Evolutionary conservation across 2,113 vertebrate genomes (phyloP).

Genomic region (Syngnathus typhle): DNA sequence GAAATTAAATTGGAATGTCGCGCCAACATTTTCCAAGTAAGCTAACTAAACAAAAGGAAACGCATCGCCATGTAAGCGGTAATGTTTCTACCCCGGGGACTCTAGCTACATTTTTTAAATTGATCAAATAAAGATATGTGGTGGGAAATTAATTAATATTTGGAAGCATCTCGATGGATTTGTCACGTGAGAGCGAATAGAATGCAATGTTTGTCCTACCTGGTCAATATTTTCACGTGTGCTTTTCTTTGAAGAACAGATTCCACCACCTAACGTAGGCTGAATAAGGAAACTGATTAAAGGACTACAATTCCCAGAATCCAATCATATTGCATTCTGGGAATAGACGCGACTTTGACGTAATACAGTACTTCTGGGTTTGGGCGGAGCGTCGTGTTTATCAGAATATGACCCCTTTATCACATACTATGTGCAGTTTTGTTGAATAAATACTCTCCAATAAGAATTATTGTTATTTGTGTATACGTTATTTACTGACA

Average conservation of each 20-base stretch:
- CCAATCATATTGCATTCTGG: constrained; percentile 17
- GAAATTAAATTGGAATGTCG: constrained; percentile 9
- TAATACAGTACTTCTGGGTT: not conserved
- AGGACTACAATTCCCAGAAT: constrained; percentile 63
- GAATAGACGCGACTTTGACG: constrained; percentile 14
- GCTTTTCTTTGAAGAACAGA: constrained; percentile 63
- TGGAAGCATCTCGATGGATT: not conserved
- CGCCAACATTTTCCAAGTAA: constrained; percentile 43
- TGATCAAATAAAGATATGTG: not conserved
- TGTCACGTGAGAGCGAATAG: not conserved
- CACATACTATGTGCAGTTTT: not conserved
- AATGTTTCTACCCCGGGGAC: constrained; percentile 25
- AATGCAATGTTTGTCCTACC: constrained; percentile 56
- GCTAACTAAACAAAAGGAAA: constrained; percentile 69
- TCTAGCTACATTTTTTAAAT: constrained; percentile 13
- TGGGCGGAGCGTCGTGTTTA: not conserved
- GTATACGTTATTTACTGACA: too few species aligned
- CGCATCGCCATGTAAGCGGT: constrained; percentile 60
- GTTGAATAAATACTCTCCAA: too few species aligned
- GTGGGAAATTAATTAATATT: not conserved
- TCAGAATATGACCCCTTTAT: not conserved
- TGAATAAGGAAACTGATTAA: constrained; percentile 50
- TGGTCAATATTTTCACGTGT: constrained; percentile 73
- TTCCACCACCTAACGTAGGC: constrained; percentile 58
- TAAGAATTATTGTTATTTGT: not conserved